Evolutionary conservation across 2,888 invertebrate genomes (phyloP).

Genomic region (Morpho helenor): DNA sequence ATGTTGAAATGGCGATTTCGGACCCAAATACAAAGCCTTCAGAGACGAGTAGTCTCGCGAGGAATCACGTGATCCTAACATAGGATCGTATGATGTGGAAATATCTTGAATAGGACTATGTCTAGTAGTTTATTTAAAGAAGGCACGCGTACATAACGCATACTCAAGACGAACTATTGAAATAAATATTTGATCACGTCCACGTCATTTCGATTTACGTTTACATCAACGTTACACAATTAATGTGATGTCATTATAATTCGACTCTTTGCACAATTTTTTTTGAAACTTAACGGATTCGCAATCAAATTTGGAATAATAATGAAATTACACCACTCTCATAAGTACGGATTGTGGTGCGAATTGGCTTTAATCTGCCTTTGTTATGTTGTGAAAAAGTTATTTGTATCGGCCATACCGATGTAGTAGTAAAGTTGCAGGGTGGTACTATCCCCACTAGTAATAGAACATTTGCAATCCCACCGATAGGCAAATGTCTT

Average conservation of each 20-base stretch:
- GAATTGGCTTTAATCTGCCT: slow-evolving; percentile 5
- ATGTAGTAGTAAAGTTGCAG: not conserved
- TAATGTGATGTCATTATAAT: slow-evolving; percentile 25
- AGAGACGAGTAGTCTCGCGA: too few species aligned
- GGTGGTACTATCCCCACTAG: too few species aligned
- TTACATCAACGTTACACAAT: slow-evolving; percentile 35
- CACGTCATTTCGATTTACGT: slow-evolving; percentile 26
- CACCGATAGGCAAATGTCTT: too few species aligned
- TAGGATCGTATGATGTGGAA: too few species aligned
- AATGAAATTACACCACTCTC: slow-evolving; percentile 22
- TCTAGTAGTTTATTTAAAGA: not conserved
- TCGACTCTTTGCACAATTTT: slow-evolving; percentile 24
- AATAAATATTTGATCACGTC: slow-evolving; percentile 37
- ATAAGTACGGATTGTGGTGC: slow-evolving; percentile 11
- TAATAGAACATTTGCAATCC: too few species aligned
- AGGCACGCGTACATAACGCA: slow-evolving; percentile 10
- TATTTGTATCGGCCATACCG: not conserved
- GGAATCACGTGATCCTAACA: too few species aligned
- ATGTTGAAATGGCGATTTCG: too few species aligned
- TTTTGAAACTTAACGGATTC: slow-evolving; percentile 15
- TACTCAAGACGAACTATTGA: slow-evolving; percentile 3
- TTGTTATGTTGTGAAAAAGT: slow-evolving; percentile 1
- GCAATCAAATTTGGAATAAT: slow-evolving; percentile 19
- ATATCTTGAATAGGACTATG: too few species aligned
- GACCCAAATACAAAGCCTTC: too few species aligned